A percentile compares a stretch with the other conserved stretches of the same genome.
Evolutionary conservation across 2,797 vertebrate species (phyloP).

Genomic region (Phrynocephalus guinanensis): DNA sequence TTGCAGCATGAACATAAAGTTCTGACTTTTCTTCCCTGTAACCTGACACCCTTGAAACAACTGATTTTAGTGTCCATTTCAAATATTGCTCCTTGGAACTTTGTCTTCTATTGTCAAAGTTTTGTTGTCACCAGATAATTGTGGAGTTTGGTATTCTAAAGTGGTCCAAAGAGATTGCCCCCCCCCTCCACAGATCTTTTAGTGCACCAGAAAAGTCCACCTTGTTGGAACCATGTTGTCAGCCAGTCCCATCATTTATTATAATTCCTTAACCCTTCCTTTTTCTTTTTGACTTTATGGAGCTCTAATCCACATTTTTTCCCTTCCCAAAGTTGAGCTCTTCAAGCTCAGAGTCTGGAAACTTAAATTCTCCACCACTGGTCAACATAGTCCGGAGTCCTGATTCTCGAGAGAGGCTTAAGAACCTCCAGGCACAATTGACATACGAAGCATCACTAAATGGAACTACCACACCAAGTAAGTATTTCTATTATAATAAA

Average conservation of each 20-base stretch:
- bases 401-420: constrained; percentile 81
- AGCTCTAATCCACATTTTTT: constrained; percentile 37
- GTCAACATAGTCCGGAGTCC: constrained; percentile 77
- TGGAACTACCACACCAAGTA: constrained; percentile 75
- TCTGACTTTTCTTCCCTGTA: not conserved
- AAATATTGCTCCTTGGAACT: not conserved
- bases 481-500: constrained; percentile 53
- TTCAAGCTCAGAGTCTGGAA: constrained; percentile 76
- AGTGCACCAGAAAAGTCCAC: not conserved
- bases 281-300: not conserved
- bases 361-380: constrained; percentile 69
- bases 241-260: not conserved
- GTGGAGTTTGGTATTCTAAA: too few relatives aligned
- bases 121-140: not conserved
- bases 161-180: too few relatives aligned
- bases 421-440: constrained; percentile 79
- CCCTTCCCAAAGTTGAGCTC: constrained; percentile 73
- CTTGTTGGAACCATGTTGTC: not conserved
- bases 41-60: not conserved
- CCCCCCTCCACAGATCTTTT: not conserved
- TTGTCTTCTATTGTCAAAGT: not conserved
- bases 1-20: not conserved
- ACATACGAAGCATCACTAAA: constrained; percentile 78
- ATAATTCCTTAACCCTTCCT: not conserved
- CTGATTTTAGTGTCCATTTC: constrained; percentile 27